These are phyloP conservation scores for Axis porcinus DNA, from an alignment of 2,113 vertebrate species.

Conservation along the genomic window DNA sequence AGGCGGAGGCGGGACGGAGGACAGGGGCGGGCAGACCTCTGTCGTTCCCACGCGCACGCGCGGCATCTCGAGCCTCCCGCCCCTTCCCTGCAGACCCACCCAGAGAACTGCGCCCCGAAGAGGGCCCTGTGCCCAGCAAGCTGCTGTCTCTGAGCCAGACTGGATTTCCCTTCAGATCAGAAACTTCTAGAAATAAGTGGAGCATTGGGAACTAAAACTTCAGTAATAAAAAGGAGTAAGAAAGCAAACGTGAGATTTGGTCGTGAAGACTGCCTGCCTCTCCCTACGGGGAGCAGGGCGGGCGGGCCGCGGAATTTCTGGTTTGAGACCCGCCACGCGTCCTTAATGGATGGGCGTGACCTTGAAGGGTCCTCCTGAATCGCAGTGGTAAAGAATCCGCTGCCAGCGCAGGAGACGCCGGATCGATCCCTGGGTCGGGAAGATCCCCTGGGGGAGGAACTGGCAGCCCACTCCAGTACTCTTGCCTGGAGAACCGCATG, in stretches of 20 bases:
- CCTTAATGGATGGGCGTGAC: background rate
- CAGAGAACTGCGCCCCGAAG: background rate
- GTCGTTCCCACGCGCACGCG: accelerated
- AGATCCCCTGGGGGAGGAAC: background rate
- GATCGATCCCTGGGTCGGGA: background rate
- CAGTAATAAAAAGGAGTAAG: background rate
- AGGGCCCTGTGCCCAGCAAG: background rate
- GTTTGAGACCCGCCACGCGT: background rate
- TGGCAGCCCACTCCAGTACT: background rate
- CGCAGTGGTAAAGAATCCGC: background rate
- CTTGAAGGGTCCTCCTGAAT: background rate
- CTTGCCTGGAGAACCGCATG: background rate
- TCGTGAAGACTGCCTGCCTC: background rate
- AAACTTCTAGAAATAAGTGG: background rate
- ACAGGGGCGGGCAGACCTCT: accelerated
- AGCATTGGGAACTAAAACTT: background rate
- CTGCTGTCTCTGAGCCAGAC: background rate
- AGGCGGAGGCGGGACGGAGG: background rate
- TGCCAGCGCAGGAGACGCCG: background rate
- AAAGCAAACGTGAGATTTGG: background rate
- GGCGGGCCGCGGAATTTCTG: background rate
- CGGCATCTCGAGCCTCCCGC: accelerated
- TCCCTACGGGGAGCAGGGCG: accelerated
- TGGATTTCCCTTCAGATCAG: background rate
- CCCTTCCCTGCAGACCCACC: background rate